These are phyloP conservation scores for Apodemus speciosus DNA, from an alignment of 2,113 vertebrate genomes.

Conservation along the genomic window DNA sequence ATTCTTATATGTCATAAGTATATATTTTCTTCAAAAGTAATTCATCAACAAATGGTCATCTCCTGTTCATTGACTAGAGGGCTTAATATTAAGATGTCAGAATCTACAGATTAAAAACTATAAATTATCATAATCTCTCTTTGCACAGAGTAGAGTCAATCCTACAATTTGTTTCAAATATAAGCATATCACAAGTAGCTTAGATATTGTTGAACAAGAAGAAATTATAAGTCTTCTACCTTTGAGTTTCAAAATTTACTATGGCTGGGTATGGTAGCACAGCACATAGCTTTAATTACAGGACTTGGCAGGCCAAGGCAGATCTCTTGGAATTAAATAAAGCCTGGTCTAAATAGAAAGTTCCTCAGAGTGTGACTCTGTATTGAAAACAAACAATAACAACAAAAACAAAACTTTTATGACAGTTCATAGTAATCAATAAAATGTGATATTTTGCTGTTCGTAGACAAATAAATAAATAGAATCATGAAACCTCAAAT, in stretches of 20 bases:
- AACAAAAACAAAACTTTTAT: not conserved
- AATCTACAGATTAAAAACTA: not conserved
- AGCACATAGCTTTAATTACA: not conserved
- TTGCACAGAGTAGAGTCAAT: not conserved
- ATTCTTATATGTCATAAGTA: not conserved
- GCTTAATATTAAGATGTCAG: not conserved
- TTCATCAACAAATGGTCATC: not conserved
- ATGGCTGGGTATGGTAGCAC: not conserved
- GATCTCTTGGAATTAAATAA: not conserved
- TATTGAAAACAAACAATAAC: not conserved
- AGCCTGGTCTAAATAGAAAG: not conserved
- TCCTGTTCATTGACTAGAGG: not conserved
- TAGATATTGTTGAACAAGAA: not conserved
- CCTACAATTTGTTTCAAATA: not conserved
- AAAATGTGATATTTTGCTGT: not conserved
- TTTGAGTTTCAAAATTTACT: not conserved
- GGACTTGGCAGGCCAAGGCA: not conserved
- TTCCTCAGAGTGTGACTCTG: not conserved
- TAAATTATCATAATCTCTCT: not conserved
- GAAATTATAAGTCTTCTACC: not conserved
- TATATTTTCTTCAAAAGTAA: not conserved
- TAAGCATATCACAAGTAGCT: not conserved
- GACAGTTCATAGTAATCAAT: not conserved
- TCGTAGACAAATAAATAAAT: not conserved
- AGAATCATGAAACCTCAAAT: not conserved